Conservation (phyloP, 2,888 invertebrate species). For the Fissipunctia ypsillon region DNA sequence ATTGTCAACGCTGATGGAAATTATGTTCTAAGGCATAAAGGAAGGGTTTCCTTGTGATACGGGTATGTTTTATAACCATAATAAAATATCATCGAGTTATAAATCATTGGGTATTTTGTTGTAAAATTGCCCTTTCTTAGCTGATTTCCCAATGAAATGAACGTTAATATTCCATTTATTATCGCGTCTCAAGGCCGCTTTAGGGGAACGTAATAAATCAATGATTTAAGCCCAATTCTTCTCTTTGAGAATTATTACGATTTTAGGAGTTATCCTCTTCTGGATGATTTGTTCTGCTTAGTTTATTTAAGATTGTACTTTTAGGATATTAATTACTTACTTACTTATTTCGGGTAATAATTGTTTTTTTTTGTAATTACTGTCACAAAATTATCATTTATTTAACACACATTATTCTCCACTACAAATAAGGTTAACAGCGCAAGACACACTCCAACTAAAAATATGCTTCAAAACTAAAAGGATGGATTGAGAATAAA, state of each 20-base stretch:
- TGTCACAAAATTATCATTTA: too few species aligned
- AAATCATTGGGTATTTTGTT: slow-evolving; percentile 82
- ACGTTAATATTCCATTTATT: slow-evolving; percentile 68
- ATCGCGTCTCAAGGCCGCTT: slow-evolving; percentile 51
- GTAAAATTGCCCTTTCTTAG: slow-evolving; percentile 76
- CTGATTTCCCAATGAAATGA: slow-evolving; percentile 76
- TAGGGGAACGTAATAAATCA: slow-evolving; percentile 61
- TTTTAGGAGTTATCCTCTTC: slow-evolving; percentile 38
- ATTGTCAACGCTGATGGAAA: slow-evolving; percentile 76
- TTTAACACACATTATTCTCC: too few species aligned
- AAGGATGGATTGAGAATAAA: not conserved
- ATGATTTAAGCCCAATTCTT: slow-evolving; percentile 64
- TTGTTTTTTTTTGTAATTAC: too few species aligned
- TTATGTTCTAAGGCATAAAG: slow-evolving; percentile 77
- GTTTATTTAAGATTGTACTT: not conserved
- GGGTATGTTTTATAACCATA: slow-evolving; percentile 82
- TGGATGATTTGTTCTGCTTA: slow-evolving; percentile 30
- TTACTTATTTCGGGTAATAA: not conserved
- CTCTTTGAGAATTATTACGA: slow-evolving; percentile 52
- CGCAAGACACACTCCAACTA: too few species aligned
- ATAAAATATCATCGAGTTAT: slow-evolving; percentile 84
- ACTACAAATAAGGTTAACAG: not conserved
- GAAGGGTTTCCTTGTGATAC: slow-evolving; percentile 77
- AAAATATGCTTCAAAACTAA: not conserved
- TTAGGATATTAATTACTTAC: not conserved